Conservation (phyloP, 1,140 invertebrate genomes). For the Diuraphis noxia region DNA sequence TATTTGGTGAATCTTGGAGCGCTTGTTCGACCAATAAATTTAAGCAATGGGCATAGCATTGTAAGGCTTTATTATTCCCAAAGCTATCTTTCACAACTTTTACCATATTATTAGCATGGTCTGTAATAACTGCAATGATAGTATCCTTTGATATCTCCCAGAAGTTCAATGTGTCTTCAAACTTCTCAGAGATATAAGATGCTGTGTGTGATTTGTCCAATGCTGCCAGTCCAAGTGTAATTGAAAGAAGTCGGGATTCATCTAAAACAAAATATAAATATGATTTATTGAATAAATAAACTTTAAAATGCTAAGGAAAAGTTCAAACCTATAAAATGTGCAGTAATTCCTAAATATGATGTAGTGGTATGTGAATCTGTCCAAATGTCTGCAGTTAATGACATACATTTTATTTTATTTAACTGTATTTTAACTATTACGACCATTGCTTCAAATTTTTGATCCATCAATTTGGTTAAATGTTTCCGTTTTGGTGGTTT, state of each 20-base stretch:
- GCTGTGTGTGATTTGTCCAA: neutral
- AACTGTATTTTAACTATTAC: neutral
- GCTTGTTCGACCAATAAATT: neutral
- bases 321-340: neutral
- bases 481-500: neutral
- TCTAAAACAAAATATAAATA: neutral
- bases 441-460: neutral
- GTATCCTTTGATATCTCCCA: neutral
- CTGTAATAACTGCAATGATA: neutral
- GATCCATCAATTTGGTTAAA: neutral
- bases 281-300: neutral
- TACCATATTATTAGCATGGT: neutral
- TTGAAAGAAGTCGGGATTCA: neutral
- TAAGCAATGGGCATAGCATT: neutral
- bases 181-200: neutral
- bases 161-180: too few species aligned
- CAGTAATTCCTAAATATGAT: neutral
- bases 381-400: neutral
- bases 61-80: neutral
- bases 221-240: neutral
- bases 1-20: neutral
- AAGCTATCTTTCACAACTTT: neutral
- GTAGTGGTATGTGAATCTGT: neutral
- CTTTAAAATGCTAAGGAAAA: neutral
- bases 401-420: neutral